Percentiles rank a stretch among this genome's conserved stretches.
These are phyloP conservation scores for Solea senegalensis DNA, from an alignment of 2,113 vertebrate genomes.

Conservation along the genomic window DNA sequence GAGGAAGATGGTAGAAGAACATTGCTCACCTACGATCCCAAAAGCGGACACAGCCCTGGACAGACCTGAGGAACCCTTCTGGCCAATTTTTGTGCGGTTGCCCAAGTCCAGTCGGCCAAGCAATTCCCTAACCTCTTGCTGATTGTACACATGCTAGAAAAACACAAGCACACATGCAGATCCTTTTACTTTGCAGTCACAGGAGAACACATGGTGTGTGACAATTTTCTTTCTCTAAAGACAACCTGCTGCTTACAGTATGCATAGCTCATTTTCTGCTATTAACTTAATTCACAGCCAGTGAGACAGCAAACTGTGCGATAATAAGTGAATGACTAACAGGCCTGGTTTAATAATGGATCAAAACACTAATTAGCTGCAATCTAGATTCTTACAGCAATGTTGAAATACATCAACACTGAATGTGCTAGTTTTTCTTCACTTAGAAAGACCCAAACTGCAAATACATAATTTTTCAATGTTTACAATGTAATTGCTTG, in stretches of 20 bases:
- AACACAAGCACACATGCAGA: not conserved
- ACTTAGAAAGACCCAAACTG: not conserved
- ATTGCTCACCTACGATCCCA: conserved; percentile 91
- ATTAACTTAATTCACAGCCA: not conserved
- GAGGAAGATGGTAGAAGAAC: not conserved
- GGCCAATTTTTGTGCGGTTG: conserved; percentile 93
- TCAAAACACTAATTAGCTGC: conserved; percentile 11
- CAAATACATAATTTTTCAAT: not conserved
- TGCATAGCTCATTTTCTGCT: not conserved
- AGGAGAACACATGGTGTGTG: too few relatives aligned
- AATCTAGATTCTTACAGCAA: not conserved
- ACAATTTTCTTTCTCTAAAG: too few relatives aligned
- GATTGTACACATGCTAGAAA: conserved; percentile 91
- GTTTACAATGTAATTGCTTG: not conserved
- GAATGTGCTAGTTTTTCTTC: too few relatives aligned
- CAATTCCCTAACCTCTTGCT: conserved; percentile 92
- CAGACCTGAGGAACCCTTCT: conserved; percentile 93
- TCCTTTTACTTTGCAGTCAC: too few relatives aligned
- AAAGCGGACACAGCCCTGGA: conserved; percentile 90
- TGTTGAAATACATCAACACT: not conserved
- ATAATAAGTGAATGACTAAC: not conserved
- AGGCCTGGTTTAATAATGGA: conserved; percentile 13
- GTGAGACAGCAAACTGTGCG: not conserved
- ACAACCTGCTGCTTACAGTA: not conserved
- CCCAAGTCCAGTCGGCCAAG: conserved; percentile 93